Percentiles rank a stretch among this genome's conserved stretches.
These are phyloP conservation scores for Ophion obscuratus DNA, from an alignment of 2,888 invertebrate genomes.

Conservation along the genomic window DNA sequence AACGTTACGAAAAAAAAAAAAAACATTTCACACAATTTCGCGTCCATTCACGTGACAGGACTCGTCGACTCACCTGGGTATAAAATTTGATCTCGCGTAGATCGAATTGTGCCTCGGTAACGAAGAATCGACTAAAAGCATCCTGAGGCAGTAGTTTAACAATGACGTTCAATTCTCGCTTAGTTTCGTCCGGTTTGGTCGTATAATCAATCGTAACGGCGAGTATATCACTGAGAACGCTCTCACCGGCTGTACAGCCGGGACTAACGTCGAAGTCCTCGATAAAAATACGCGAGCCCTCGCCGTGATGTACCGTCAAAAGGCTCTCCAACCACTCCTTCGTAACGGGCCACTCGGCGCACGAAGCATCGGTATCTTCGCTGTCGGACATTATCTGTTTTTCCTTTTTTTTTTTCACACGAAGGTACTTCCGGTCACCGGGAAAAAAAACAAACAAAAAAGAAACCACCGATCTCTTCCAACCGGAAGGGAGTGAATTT, in stretches of 20 bases:
- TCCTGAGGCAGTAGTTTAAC: slow-evolving; percentile 92
- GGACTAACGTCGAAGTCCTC: slow-evolving; percentile 86
- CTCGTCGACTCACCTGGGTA: slow-evolving; percentile 87
- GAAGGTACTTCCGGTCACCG: background rate
- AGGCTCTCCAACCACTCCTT: slow-evolving; percentile 86
- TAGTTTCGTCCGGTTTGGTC: slow-evolving; percentile 81
- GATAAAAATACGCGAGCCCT: slow-evolving; percentile 81
- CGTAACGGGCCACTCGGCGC: slow-evolving; percentile 84
- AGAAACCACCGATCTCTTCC: background rate
- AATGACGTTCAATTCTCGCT: slow-evolving; percentile 85
- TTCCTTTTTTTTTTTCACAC: slow-evolving; percentile 6
- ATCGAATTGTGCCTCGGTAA: slow-evolving; percentile 93
- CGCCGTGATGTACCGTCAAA: slow-evolving; percentile 84
- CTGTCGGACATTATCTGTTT: slow-evolving; percentile 84
- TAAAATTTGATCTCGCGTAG: slow-evolving; percentile 93
- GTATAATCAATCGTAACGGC: slow-evolving; percentile 90
- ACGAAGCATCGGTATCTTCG: slow-evolving; percentile 84
- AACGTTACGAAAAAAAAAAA: background rate
- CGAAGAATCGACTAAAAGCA: slow-evolving; percentile 91
- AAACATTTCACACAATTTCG: background rate
- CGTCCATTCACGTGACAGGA: background rate
- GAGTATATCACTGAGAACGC: slow-evolving; percentile 91
- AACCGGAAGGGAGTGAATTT: background rate
- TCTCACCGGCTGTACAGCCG: slow-evolving; percentile 88
- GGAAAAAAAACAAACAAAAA: slow-evolving; percentile 2